phyloP scores from a whole-genome alignment of 2,113 vertebrate genomes.

The Calypte anna region DNA sequence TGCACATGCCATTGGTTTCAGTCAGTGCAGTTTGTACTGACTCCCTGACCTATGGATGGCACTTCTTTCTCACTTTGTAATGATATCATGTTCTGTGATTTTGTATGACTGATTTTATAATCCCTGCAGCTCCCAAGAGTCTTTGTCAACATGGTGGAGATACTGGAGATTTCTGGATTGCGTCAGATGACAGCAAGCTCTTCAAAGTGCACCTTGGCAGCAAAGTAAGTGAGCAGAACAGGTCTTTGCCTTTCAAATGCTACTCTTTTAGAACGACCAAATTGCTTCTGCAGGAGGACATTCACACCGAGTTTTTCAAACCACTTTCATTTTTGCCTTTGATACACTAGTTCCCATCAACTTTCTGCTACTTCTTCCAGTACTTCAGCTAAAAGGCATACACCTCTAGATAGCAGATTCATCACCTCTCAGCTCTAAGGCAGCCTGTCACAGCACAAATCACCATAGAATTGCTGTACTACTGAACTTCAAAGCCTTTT shows the following conservation, averaged over 20 bases:
- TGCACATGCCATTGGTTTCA: background rate
- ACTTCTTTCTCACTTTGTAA: conserved; percentile 29
- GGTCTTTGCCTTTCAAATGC: background rate
- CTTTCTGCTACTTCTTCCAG: background rate
- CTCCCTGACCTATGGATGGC: background rate
- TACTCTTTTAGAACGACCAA: background rate
- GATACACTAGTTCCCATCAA: background rate
- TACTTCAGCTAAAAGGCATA: background rate
- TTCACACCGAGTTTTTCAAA: background rate
- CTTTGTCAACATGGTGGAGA: conserved; percentile 86
- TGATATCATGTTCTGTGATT: conserved; percentile 40
- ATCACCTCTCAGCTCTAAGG: background rate
- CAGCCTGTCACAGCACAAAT: background rate
- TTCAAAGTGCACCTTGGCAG: conserved; percentile 69
- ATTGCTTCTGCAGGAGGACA: background rate
- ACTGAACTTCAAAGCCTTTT: background rate
- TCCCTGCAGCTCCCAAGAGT: conserved; percentile 84
- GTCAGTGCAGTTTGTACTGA: background rate
- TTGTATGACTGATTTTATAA: conserved; percentile 33
- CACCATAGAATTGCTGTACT: background rate
- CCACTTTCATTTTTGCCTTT: background rate
- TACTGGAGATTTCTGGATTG: conserved; percentile 84
- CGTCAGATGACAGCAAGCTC: conserved; percentile 76
- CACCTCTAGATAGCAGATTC: background rate
- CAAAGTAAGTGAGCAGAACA: conserved; percentile 73